Evolutionary conservation across 2,888 invertebrate genomes (phyloP).

Genomic region (Plutella xylostella): DNA sequence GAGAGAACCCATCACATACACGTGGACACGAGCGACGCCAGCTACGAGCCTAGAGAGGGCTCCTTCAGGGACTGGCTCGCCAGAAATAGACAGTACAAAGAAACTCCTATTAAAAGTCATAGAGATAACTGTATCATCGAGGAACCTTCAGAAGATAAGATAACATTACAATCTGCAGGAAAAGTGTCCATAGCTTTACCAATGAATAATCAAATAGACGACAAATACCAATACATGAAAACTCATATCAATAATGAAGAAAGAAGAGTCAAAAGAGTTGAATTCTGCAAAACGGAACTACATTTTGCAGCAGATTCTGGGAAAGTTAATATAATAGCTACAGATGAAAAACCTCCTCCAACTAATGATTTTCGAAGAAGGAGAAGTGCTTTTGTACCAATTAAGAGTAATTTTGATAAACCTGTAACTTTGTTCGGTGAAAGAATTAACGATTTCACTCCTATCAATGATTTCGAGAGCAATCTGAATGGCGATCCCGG

Average conservation of each 20-base stretch:
- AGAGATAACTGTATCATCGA: slow-evolving; percentile 34
- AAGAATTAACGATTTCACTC: slow-evolving; percentile 31
- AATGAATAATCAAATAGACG: slow-evolving; percentile 36
- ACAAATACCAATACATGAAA: slow-evolving; percentile 29
- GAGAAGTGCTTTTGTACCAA: slow-evolving; percentile 65
- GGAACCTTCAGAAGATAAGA: slow-evolving; percentile 36
- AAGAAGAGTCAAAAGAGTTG: slow-evolving; percentile 78
- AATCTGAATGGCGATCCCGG: slow-evolving; percentile 22
- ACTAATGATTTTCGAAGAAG: slow-evolving; percentile 82
- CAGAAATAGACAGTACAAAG: slow-evolving; percentile 41
- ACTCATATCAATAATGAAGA: slow-evolving; percentile 42
- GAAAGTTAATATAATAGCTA: slow-evolving; percentile 87
- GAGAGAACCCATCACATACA: slow-evolving; percentile 23
- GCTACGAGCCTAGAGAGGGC: slow-evolving; percentile 33
- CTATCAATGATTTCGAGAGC: slow-evolving; percentile 25
- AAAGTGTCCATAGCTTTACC: slow-evolving; percentile 57
- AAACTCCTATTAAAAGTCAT: slow-evolving; percentile 31
- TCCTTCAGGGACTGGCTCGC: slow-evolving; percentile 55
- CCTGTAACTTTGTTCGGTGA: slow-evolving; percentile 77
- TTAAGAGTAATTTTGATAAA: slow-evolving; percentile 49
- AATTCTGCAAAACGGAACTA: slow-evolving; percentile 89
- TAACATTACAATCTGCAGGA: slow-evolving; percentile 46
- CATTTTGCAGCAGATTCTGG: slow-evolving; percentile 90
- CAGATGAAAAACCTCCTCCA: slow-evolving; percentile 88
- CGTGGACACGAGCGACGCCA: slow-evolving; percentile 27